Evolutionary conservation across 2,888 invertebrate species (phyloP).

Genomic region (Chironomus riparius): DNA sequence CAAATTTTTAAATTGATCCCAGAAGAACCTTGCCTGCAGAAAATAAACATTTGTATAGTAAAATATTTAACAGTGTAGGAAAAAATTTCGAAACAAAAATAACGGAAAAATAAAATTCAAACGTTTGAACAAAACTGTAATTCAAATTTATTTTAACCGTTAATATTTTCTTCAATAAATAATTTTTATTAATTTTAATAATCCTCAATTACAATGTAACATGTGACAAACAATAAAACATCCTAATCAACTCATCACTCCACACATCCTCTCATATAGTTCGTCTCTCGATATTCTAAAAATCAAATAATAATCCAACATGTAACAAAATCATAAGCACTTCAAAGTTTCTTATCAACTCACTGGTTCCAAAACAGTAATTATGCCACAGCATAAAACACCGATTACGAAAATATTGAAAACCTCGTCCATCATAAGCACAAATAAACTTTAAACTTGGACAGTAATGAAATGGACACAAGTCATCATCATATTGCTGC

Average conservation of each 20-base stretch:
- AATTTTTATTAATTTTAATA: no score
- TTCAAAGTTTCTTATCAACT: neutral
- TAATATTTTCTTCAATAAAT: no score
- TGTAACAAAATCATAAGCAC: neutral
- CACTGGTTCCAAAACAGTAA: neutral
- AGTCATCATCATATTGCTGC: neutral
- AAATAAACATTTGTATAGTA: no score
- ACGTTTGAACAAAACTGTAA: no score
- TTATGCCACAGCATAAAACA: conserved; percentile 2
- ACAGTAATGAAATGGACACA: neutral
- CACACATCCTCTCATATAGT: neutral
- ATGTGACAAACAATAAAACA: no score
- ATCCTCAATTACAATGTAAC: no score
- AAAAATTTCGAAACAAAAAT: no score
- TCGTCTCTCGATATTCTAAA: neutral
- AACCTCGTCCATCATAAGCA: neutral
- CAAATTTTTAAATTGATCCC: no score
- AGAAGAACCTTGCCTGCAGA: no score
- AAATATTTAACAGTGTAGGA: no score
- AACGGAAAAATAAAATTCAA: no score
- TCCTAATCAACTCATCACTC: neutral
- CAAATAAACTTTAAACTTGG: neutral
- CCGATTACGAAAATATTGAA: conserved; percentile 12
- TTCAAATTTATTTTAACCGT: no score
- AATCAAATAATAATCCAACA: neutral